A percentile compares a stretch with the other conserved stretches of the same genome.
phyloP scores from a whole-genome alignment of 2,888 invertebrate genomes.

The Amphipyra berbera region DNA sequence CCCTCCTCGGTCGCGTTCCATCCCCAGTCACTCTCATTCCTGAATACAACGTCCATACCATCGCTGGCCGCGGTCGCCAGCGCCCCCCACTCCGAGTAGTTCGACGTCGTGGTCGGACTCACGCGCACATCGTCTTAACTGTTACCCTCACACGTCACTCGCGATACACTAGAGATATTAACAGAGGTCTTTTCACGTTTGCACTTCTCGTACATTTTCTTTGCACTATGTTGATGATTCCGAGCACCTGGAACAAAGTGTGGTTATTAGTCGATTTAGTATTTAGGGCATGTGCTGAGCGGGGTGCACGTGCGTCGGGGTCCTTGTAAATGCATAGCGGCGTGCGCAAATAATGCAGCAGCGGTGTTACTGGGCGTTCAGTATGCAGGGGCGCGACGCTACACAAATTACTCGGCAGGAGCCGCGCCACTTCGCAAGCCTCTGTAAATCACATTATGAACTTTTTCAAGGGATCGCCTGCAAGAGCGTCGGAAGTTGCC shows the following conservation, averaged over 20 bases:
- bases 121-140: slow-evolving; percentile 79
- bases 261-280: slow-evolving; percentile 48
- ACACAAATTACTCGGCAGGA: slow-evolving; percentile 71
- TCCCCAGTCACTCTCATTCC: slow-evolving; percentile 79
- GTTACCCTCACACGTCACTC: slow-evolving; percentile 74
- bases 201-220: slow-evolving; percentile 73
- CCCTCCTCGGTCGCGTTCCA: slow-evolving; percentile 78
- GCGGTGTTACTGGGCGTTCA: slow-evolving; percentile 53
- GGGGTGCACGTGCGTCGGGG: slow-evolving; percentile 44
- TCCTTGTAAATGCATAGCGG: slow-evolving; percentile 66
- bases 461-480: slow-evolving; percentile 69
- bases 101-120: slow-evolving; percentile 85
- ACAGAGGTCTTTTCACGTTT: slow-evolving; percentile 65
- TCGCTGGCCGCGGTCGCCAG: slow-evolving; percentile 87
- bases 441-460: slow-evolving; percentile 77
- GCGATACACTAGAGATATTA: slow-evolving; percentile 66
- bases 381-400: slow-evolving; percentile 72
- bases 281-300: slow-evolving; percentile 46
- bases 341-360: slow-evolving; percentile 59
- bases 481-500: slow-evolving; percentile 28
- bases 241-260: slow-evolving; percentile 69
- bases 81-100: slow-evolving; percentile 81
- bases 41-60: slow-evolving; percentile 87
- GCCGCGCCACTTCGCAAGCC: slow-evolving; percentile 63
- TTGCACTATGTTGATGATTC: slow-evolving; percentile 44